Evolutionary conservation across 1,140 invertebrate species (phyloP), one percentile per base, ranked within the genome.

Genomic region (Cydia amplana): DNA sequence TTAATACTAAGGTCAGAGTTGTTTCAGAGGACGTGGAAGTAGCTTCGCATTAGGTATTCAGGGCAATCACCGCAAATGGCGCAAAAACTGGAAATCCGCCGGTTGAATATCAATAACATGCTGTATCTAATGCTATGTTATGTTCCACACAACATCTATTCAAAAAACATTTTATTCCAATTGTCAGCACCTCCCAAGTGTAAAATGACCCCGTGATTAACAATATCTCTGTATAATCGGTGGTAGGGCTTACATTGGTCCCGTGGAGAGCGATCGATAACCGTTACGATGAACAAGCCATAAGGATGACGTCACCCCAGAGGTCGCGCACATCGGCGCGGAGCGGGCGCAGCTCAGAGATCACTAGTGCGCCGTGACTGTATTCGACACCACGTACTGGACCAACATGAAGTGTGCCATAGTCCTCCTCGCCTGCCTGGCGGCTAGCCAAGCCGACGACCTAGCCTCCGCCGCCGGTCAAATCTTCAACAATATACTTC

Each of bases 401-500:
- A 78, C 75, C 81, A 89, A 79, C 64, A 91, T 91, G 88, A 89
- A 85, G 75, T 63, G 90, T 20, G 75, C 78, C 73, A 46, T 91
- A 67, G 65, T 85, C 77, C 77, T 90, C 20, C 72, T 88, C 1
- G 55, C 87, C 60, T 85, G 82, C 77, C n/a, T 82, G 65, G 83
- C 83, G 23, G 82, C 78, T 14, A 80, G 81, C 74, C 82, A 78
- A 1, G 86, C 85, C 55, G 91, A 93, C 63, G 89, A 93, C 73
- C 78, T 93, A 51, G 84, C 88, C 2, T 86, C 89, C 16, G 87
- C 91, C 7, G 91, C 91, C 0, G 91, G 90, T 0, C 91, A 93
- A 72, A 93, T 93, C 77, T 93, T 93, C 80, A 88, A 89, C 75
- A 87, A 83, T 49, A 91, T 93, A 67, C 82, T 93, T 3, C 91